These are phyloP conservation scores for Rhyacophila evoluta DNA, from an alignment of 2,888 invertebrate genomes.

Conservation along the genomic window DNA sequence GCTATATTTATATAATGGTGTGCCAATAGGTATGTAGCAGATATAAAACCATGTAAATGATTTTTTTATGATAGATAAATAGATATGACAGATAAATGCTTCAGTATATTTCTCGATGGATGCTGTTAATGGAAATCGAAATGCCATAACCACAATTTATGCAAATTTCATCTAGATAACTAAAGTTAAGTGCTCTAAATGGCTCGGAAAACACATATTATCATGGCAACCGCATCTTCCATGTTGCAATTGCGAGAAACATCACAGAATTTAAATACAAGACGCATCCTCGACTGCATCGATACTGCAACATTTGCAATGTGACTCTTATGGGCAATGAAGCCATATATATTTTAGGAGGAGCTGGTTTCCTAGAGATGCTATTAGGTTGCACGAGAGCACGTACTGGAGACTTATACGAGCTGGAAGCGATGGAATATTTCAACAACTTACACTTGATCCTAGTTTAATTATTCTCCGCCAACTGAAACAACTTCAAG, in stretches of 20 bases:
- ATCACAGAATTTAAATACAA: slow-evolving; percentile 29
- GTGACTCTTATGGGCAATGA: slow-evolving; percentile 28
- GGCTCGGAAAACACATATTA: background rate
- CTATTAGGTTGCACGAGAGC: background rate
- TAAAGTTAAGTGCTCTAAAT: background rate
- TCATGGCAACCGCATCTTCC: background rate
- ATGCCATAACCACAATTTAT: background rate
- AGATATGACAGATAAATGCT: too few species aligned
- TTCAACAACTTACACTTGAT: background rate
- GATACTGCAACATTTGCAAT: slow-evolving; percentile 23
- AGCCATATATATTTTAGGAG: background rate
- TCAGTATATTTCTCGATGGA: too few species aligned
- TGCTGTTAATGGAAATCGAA: background rate
- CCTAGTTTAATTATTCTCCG: background rate
- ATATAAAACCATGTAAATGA: too few species aligned
- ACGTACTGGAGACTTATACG: background rate
- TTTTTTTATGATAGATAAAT: too few species aligned
- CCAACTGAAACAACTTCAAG: slow-evolving; percentile 1
- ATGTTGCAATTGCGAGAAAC: background rate
- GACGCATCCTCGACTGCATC: background rate
- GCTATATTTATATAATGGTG: too few species aligned
- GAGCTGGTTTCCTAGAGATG: background rate
- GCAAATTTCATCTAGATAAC: background rate
- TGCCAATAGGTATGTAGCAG: too few species aligned
- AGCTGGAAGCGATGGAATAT: background rate